Evolutionary conservation across 2,888 invertebrate species (phyloP).

Genomic region (Drosophila algonquin): DNA sequence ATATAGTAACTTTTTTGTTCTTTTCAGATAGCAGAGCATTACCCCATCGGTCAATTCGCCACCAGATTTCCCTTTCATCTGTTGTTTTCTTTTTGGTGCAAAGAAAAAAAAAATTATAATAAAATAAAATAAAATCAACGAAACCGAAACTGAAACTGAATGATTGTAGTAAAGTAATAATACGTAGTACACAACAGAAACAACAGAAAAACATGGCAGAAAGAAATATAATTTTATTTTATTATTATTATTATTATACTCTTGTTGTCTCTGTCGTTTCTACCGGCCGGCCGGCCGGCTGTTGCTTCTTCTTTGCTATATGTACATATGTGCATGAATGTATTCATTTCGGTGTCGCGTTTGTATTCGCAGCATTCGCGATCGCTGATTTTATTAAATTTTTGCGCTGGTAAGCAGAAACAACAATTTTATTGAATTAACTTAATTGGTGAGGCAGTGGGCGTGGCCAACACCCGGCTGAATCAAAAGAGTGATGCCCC

Average conservation of each 20-base stretch:
- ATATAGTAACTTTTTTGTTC: no score
- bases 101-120: slow-evolving; percentile 4
- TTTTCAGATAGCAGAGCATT: neutral
- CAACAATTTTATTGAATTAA: slow-evolving; percentile 67
- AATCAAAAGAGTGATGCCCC: slow-evolving; percentile 3
- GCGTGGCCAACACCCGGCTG: slow-evolving; percentile 26
- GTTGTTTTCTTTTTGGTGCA: slow-evolving; percentile 10
- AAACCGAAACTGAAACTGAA: slow-evolving; percentile 25
- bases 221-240: slow-evolving; percentile 16
- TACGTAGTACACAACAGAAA: neutral
- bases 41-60: neutral
- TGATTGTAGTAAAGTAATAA: slow-evolving; percentile 41
- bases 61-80: slow-evolving; percentile 1
- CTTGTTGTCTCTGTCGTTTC: slow-evolving; percentile 17
- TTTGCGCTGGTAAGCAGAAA: slow-evolving; percentile 51
- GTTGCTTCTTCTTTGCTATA: slow-evolving; percentile 9
- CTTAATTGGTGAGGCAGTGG: slow-evolving; percentile 44
- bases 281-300: slow-evolving; percentile 48
- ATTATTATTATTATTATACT: slow-evolving; percentile 24
- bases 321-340: neutral
- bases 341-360: no score
- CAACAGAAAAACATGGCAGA: slow-evolving; percentile 1
- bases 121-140: slow-evolving; percentile 15
- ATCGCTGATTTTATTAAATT: slow-evolving; percentile 38
- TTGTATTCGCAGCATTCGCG: no score